These are phyloP conservation scores for Alca torda DNA, from an alignment of 2,797 vertebrate species.

Conservation along the genomic window DNA sequence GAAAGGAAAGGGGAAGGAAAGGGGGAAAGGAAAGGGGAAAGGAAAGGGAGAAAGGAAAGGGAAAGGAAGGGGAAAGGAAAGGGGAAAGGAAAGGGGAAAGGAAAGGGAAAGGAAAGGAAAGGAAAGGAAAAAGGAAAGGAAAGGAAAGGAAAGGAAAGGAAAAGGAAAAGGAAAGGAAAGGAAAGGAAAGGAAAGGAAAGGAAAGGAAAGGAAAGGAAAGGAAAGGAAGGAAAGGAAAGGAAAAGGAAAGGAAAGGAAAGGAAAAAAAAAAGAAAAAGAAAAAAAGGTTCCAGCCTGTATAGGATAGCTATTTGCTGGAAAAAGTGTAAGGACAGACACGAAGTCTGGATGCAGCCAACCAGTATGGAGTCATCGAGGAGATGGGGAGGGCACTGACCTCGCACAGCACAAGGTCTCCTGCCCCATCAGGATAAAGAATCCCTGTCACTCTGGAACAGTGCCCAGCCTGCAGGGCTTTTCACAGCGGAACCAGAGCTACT, in stretches of 20 bases:
- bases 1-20: too few relatives aligned
- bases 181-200: too few relatives aligned
- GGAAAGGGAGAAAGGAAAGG: too few relatives aligned
- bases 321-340: neutral
- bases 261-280: neutral
- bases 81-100: too few relatives aligned
- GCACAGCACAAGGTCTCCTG: neutral
- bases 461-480: constrained; percentile 40
- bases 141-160: too few relatives aligned
- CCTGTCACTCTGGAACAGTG: neutral
- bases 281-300: neutral
- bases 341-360: neutral
- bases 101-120: too few relatives aligned
- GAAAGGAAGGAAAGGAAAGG: too few relatives aligned
- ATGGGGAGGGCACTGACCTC: neutral
- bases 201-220: too few relatives aligned
- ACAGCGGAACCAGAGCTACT: constrained; percentile 6
- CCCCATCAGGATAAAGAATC: neutral
- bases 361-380: neutral
- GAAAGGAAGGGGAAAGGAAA: too few relatives aligned
- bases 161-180: too few relatives aligned
- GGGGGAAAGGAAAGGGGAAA: too few relatives aligned
- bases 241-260: neutral
- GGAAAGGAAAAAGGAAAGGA: too few relatives aligned
- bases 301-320: neutral